Evolutionary conservation across 2,797 vertebrate genomes (phyloP).

Genomic region (Ctenopoma kingsleyae): DNA sequence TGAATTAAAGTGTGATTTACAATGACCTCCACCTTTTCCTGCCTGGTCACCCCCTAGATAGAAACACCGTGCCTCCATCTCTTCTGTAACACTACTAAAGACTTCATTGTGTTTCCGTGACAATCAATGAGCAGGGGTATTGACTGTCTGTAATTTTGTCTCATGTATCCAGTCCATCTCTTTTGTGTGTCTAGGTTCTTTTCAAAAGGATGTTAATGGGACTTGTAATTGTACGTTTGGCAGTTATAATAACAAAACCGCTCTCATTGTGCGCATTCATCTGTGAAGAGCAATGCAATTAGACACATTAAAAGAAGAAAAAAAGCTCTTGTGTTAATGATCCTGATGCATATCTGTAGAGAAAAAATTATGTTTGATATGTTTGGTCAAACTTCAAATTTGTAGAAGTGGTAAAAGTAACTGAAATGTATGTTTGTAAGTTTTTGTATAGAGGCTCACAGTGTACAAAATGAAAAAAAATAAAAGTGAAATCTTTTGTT

Average conservation of each 20-base stretch:
- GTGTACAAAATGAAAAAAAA: not conserved
- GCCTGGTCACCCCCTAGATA: constrained; percentile 31
- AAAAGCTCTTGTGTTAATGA: constrained; percentile 24
- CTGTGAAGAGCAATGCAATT: constrained; percentile 57
- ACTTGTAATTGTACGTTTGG: constrained; percentile 70
- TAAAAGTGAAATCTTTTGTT: not conserved
- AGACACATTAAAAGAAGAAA: constrained; percentile 40
- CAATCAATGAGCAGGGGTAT: constrained; percentile 38
- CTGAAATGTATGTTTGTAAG: not conserved
- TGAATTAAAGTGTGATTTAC: constrained; percentile 65
- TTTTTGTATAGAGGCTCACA: not conserved
- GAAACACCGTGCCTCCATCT: constrained; percentile 38
- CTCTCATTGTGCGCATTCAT: constrained; percentile 41
- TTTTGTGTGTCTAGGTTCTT: constrained; percentile 47
- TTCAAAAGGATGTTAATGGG: constrained; percentile 60
- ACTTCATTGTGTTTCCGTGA: constrained; percentile 59
- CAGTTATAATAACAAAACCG: constrained; percentile 63
- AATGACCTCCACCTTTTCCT: constrained; percentile 45
- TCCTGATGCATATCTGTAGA: constrained; percentile 12
- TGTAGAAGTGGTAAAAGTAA: not conserved
- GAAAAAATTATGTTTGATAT: constrained; percentile 13
- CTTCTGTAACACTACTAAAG: constrained; percentile 42
- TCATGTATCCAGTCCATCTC: constrained; percentile 47
- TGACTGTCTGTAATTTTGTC: constrained; percentile 54
- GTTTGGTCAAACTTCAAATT: constrained; percentile 24